Base-by-base conservation (phyloP, 2,888 invertebrate genomes). In the Scaptomyza tumidula region DNA sequence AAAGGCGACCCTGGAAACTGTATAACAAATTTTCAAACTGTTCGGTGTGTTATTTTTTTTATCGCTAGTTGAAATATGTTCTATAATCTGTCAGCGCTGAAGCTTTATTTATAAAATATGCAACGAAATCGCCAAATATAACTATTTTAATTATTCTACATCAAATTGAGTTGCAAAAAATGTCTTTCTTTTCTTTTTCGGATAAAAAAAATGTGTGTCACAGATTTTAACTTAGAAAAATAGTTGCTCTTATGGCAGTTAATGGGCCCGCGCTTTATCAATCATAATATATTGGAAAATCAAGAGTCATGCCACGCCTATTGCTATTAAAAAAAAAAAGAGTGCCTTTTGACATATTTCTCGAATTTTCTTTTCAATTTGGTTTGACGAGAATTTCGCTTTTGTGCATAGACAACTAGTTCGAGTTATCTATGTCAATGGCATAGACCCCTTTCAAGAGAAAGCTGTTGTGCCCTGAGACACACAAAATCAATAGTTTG, bases 261-360 rank as follows among this genome's bases (percentile, higher is more conserved):
- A 56, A 67, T 68, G 53, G 45, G 14, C 39, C 39, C 14, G 39
- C 35, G 52, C 52, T 37, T 61, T 70, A 74, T 80, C 78, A 80
- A 82, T 83, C 74, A 74, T 76, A 71, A 80, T 74, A 60, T 58
- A 70, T 70, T 64, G 65, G 62, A 80, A 71, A 66, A 80, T 81
- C 82, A 78, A 75, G 78, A 74, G 68, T 61, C 74, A 50, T 43
- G 50, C 70, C 78, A 61, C 71, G 73, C 72, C 76, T 50, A 56
- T 61, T 48, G 55, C 50, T 67, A 61, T 60, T 81, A 82, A 82
- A 81, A 84, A 80, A 16, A 16, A 14, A 39, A 16, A 41, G 14
- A 41, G 41, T 81, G 86, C 62, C 82, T 82, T 81, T 85, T 86
- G 86, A 86, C 84, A 85, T 80, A 83, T 80, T 81, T 80, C 69